Base-by-base conservation (phyloP, 2,113 vertebrate species). In the Leptobrachium leishanense region DNA sequence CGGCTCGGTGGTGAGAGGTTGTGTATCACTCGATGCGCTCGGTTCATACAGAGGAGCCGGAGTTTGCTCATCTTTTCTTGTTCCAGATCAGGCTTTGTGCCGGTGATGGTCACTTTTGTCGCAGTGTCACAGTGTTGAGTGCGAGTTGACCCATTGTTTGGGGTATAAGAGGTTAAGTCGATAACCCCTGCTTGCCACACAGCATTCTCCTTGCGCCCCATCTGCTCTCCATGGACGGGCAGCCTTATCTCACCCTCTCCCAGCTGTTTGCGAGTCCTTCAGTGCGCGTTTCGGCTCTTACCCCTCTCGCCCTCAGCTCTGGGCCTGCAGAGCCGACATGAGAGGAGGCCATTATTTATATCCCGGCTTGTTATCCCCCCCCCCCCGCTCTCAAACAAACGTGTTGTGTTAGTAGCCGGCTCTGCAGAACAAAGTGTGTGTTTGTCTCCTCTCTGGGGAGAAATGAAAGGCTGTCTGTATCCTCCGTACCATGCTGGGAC, bases 391-490 rank as follows among this genome's bases (percentile, higher is more conserved):
- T 80, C 71, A 68, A 80, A 80, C 78, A 80, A 80, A 80, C 71
- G 78, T 11, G 87, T 91, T 91, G 90, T 91, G 89, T 90, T 89
- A 92, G 91, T 92, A 90, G 82, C 92, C 92, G 76, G 89, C 89
- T 90, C 88, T 72, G 86, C 88, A 85, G 92, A 94, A 95, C 94
- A 95, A 93, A 95, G 95, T 95, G 91, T 79, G 87, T 89, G 92
- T 93, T 93, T 95, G 93, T 95, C 93, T 93, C 91, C 91, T 92
- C 75, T 85, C 87, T 87, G 89, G 93, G 94, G 89, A 87, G 87
- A 90, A 90, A 93, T 96, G 92, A 97, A 97, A 97, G 91, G 91
- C 92, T 93, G 92, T 95, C 95, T 95, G 63, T 97, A 94, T 97
- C 86, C 87, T 87, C 79, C 72, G 71, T 68, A 74, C 78, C 78